Evolutionary conservation across 2,797 vertebrate genomes (phyloP).

Genomic region (Cryptoprocta ferox): DNA sequence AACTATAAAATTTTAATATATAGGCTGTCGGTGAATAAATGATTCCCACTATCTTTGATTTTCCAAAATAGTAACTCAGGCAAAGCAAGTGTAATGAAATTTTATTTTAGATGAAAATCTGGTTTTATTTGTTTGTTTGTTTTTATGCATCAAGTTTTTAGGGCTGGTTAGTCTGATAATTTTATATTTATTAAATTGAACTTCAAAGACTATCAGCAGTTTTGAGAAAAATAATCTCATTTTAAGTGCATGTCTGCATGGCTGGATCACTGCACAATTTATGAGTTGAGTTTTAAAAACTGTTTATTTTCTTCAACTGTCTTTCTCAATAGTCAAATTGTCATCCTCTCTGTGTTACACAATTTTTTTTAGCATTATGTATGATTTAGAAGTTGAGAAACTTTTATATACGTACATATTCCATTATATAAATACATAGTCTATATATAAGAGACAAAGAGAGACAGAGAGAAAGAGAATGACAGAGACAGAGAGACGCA

Average conservation of each 20-base stretch:
- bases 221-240: background rate
- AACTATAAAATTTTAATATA: background rate
- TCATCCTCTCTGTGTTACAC: background rate
- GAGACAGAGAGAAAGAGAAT: background rate
- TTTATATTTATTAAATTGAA: conserved; percentile 72
- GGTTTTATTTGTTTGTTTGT: background rate
- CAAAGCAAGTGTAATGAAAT: background rate
- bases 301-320: conserved; percentile 51
- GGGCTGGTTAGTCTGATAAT: conserved; percentile 50
- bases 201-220: background rate
- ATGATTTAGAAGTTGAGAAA: background rate
- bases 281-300: background rate
- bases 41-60: background rate
- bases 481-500: background rate
- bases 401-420: background rate
- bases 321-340: background rate
- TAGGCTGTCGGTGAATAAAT: background rate
- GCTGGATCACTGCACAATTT: conserved; percentile 40
- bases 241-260: background rate
- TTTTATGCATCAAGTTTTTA: background rate
- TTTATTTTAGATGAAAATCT: background rate
- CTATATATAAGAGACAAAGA: background rate
- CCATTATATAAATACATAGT: background rate
- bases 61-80: conserved; percentile 10
- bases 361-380: background rate